phyloP scores from a whole-genome alignment of 2,797 vertebrate species.

The Heterohyrax brucei region DNA sequence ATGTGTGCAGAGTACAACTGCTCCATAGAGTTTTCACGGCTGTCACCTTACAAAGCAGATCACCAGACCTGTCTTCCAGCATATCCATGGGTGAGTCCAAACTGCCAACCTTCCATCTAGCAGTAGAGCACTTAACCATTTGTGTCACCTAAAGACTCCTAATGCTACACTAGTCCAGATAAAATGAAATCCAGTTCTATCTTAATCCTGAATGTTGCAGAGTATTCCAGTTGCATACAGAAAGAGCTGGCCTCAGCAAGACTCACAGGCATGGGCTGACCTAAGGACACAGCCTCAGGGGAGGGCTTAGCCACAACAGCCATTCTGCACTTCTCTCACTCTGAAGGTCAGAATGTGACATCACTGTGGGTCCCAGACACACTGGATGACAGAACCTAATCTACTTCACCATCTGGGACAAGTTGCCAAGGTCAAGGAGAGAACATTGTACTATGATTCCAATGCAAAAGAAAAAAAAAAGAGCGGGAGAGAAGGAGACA shows the following conservation, averaged over 20 bases:
- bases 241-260: neutral
- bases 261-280: neutral
- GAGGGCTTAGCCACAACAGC: neutral
- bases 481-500: neutral
- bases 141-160: neutral
- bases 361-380: neutral
- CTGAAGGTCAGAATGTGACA: neutral
- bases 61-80: too few relatives aligned
- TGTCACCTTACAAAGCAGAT: too few relatives aligned
- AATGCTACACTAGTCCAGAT: neutral
- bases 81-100: too few relatives aligned
- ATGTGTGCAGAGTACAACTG: too few relatives aligned
- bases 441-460: neutral
- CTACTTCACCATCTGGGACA: neutral
- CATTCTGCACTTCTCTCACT: neutral
- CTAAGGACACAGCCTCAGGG: neutral
- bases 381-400: neutral
- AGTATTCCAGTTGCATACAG: neutral
- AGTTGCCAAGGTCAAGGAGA: constrained; percentile 14
- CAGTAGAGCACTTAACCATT: too few relatives aligned
- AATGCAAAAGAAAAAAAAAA: neutral
- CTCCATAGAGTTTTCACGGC: too few relatives aligned
- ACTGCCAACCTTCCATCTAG: too few relatives aligned
- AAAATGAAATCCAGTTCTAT: constrained; percentile 26
- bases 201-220: neutral